Conservation (phyloP, 2,797 vertebrate genomes). For the Brachyrhaphis roseni region DNA sequence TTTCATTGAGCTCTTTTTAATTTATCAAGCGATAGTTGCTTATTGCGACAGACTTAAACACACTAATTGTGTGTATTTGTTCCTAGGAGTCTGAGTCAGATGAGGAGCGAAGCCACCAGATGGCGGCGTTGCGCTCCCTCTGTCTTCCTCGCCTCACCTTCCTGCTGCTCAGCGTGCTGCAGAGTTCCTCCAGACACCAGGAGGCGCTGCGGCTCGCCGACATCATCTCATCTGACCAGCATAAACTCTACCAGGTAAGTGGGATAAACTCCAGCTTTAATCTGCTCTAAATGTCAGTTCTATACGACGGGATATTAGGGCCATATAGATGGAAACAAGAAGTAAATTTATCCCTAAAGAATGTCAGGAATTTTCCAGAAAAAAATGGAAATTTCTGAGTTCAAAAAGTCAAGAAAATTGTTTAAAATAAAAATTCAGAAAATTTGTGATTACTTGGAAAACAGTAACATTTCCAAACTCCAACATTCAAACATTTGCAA, state of each 20-base stretch:
- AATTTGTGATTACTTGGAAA: too few species aligned
- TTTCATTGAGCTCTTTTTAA: too few species aligned
- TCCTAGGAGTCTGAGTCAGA: conserved; percentile 88
- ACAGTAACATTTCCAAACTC: too few species aligned
- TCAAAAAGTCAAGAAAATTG: too few species aligned
- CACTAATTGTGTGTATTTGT: neutral
- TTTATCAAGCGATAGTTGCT: too few species aligned
- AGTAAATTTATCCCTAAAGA: too few species aligned
- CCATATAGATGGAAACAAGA: too few species aligned
- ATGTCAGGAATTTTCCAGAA: too few species aligned
- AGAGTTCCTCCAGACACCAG: conserved; percentile 90
- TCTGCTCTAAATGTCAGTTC: neutral
- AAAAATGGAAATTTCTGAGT: too few species aligned
- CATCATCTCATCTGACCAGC: conserved; percentile 90
- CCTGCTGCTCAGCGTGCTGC: conserved; percentile 90
- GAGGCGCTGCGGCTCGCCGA: conserved; percentile 93
- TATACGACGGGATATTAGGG: neutral
- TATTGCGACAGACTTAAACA: too few species aligned
- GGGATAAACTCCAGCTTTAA: neutral
- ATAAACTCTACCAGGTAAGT: conserved; percentile 88
- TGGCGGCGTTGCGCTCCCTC: conserved; percentile 86
- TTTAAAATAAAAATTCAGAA: too few species aligned
- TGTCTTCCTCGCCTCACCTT: conserved; percentile 93
- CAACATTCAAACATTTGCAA: too few species aligned
- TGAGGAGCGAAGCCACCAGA: conserved; percentile 88